phyloP scores from a whole-genome alignment of 2,113 vertebrate genomes.

The Delphinapterus leucas region DNA sequence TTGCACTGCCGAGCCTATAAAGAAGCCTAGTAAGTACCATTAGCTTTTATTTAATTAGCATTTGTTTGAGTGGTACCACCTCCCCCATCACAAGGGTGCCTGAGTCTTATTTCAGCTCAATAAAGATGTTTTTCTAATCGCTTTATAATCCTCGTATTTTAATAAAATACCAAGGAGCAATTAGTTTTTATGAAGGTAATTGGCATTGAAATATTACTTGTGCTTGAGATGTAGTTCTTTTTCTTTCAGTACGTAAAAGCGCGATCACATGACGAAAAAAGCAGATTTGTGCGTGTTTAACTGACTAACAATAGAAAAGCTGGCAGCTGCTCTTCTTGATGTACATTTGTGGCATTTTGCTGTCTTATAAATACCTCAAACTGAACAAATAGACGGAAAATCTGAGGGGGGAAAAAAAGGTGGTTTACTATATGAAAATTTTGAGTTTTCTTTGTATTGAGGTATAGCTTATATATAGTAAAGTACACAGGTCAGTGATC shows the following conservation, averaged over 20 bases:
- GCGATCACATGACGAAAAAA: not conserved
- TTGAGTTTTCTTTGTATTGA: not conserved
- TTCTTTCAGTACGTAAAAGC: slow-evolving; percentile 23
- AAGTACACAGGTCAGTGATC: not conserved
- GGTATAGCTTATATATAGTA: not conserved
- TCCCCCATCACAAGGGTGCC: not conserved
- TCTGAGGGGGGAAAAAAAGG: not conserved
- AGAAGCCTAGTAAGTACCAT: not conserved
- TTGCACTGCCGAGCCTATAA: not conserved
- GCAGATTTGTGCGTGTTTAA: not conserved
- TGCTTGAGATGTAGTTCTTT: slow-evolving; percentile 22
- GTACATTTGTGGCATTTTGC: not conserved
- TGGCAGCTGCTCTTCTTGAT: not conserved
- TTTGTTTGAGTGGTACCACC: not conserved
- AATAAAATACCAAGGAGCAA: not conserved
- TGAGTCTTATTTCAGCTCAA: not conserved
- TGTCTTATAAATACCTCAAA: slow-evolving; percentile 42
- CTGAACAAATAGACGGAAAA: not conserved
- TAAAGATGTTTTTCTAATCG: not conserved
- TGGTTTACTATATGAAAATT: not conserved
- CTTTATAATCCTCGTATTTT: slow-evolving; percentile 30
- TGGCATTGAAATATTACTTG: slow-evolving; percentile 27
- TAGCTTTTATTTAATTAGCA: slow-evolving; percentile 30
- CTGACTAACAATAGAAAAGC: slow-evolving; percentile 25
- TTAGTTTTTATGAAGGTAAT: slow-evolving; percentile 22